Evolutionary conservation across 2,113 vertebrate species (phyloP).

Genomic region (Zeus faber): DNA sequence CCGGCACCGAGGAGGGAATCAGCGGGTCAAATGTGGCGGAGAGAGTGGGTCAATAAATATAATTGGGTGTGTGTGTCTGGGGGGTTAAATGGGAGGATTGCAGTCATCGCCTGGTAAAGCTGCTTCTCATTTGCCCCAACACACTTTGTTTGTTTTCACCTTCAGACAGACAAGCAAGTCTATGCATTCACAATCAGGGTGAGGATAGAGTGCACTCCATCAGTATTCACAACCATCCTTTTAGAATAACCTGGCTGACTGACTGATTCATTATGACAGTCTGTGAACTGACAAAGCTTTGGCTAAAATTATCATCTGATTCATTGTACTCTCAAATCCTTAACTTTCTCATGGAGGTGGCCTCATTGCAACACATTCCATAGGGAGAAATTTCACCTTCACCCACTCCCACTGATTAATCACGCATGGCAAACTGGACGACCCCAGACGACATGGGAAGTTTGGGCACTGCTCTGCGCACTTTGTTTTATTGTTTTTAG

Average conservation of each 20-base stretch:
- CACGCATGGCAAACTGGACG: neutral
- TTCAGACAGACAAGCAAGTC: neutral
- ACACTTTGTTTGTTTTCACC: no score
- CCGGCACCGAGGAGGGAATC: slow-evolving; percentile 3
- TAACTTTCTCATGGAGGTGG: no score
- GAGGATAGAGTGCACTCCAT: no score
- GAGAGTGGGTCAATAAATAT: neutral
- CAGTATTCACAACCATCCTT: no score
- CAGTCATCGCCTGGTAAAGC: neutral
- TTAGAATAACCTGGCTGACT: no score
- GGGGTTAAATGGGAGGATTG: neutral
- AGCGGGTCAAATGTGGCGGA: neutral
- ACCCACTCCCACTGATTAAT: no score
- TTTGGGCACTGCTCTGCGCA: slow-evolving; percentile 9
- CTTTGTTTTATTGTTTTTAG: slow-evolving; percentile 5
- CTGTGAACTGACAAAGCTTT: no score
- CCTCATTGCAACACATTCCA: no score
- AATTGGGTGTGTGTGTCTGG: neutral
- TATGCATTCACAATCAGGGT: neutral
- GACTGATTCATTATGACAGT: no score
- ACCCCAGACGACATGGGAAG: neutral
- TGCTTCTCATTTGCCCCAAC: slow-evolving; percentile 3
- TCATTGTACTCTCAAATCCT: no score
- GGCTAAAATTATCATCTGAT: no score
- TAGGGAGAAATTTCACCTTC: no score